A percentile compares a stretch with the other conserved stretches of the same genome.
Evolutionary conservation across 2,797 vertebrate genomes (phyloP).

Genomic region (Falco columbarius): DNA sequence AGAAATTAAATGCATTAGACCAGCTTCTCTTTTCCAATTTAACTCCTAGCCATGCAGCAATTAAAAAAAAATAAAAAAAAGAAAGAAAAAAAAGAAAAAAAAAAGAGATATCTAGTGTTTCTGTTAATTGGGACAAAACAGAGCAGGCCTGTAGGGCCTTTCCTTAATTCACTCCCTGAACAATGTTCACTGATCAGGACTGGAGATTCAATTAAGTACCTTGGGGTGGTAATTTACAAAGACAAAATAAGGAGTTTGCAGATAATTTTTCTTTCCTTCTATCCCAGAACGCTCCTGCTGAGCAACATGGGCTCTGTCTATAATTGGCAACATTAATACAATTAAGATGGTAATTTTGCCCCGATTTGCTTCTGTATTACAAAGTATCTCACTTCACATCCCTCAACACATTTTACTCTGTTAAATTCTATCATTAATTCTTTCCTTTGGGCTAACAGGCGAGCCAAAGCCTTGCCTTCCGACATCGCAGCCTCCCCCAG

Average conservation of each 20-base stretch:
- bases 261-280: constrained; percentile 57
- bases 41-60: neutral
- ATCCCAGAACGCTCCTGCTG: constrained; percentile 44
- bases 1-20: neutral
- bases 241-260: constrained; percentile 47
- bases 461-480: neutral
- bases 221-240: constrained; percentile 57
- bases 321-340: constrained; percentile 66
- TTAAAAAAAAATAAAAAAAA: neutral
- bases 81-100: too few relatives aligned
- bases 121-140: constrained; percentile 43
- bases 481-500: neutral
- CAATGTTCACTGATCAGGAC: constrained; percentile 54
- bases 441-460: constrained; percentile 10
- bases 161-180: constrained; percentile 41
- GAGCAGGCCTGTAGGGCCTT: constrained; percentile 47
- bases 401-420: neutral
- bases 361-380: neutral
- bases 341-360: constrained; percentile 64
- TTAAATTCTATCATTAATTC: constrained; percentile 51
- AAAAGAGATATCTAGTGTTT: neutral
- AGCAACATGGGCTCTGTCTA: neutral
- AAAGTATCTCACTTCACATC: neutral
- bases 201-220: constrained; percentile 51
- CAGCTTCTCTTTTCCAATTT: neutral